Evolutionary conservation across 2,113 vertebrate species (phyloP), one percentile per base, ranked within the genome.

Genomic region (Elaphurus davidianus): DNA sequence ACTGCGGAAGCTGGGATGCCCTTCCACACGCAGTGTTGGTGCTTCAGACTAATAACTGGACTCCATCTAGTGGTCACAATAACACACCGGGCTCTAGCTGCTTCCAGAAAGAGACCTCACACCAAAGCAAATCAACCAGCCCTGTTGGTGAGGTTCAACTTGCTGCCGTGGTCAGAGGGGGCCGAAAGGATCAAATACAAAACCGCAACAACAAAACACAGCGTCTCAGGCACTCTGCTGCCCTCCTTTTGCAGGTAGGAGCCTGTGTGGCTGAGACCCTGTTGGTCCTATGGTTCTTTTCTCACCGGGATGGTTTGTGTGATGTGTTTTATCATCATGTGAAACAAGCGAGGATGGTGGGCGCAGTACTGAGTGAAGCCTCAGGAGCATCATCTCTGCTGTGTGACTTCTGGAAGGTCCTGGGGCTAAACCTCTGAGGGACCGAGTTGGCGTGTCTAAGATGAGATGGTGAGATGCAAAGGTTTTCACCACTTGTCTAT

Each of bases 1-100:
- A 21, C 36, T 23, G 7, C 0, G 55, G 10, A 47, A 74, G 64
- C 54, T 4, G 27, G 57, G 14, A 50, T 15, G 33, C 3, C 8
- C 5, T 76, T 33, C 27, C 30, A 1, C 19, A 0, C 0, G 23
- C 13, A 2, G 8, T 15, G 47, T 6, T 16, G 30, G 59, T 2
- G 71, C 91, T 83, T 74, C 94, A 71, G 43, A 54, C 91, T 95
- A 83, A 89, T 83, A 87, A 76, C 93, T 87, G 93, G 76, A 54
- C 98, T 92, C 98, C 98, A 96, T 94, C 98, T 98, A 96, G 97
- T 87, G 98, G 98, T 91, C 52, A 6, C 2, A 78, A 12, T 10
- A 43, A 43, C 15, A 36, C 62, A 91, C 40, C 62, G 21, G 82
- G 30, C 1, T 55, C 40, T 52, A 28, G 45, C 33, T 27, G 10